A percentile compares a stretch with the other conserved stretches of the same genome.
Conservation (phyloP, 2,888 invertebrate genomes). For the Disparrhopalites patrizii region DNA sequence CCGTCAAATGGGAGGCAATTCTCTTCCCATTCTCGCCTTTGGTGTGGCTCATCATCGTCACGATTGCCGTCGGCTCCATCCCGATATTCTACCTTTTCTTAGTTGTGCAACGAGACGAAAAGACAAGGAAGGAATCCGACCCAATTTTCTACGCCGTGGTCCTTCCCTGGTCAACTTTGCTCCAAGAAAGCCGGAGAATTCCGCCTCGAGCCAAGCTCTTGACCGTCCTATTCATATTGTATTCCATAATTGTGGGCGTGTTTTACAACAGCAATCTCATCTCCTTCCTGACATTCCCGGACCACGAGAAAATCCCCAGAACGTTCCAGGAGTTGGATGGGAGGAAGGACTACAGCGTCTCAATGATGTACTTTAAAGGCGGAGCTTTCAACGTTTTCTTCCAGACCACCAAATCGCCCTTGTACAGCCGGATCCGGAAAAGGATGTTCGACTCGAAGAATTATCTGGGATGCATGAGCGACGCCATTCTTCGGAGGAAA, state of each 20-base stretch:
- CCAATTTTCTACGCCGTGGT: background rate
- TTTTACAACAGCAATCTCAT: background rate
- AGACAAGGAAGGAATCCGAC: too few relatives aligned
- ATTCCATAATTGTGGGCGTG: background rate
- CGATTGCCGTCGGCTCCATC: background rate
- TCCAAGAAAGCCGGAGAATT: background rate
- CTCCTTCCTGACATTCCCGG: background rate
- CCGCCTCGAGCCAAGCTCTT: background rate
- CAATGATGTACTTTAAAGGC: background rate
- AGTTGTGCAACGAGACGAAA: too few relatives aligned
- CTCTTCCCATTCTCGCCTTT: background rate
- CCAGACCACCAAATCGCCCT: background rate
- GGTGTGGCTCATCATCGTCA: background rate
- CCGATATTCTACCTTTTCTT: too few relatives aligned
- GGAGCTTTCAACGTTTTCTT: background rate
- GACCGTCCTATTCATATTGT: background rate
- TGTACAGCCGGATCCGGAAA: background rate
- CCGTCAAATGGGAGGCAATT: constrained; percentile 2
- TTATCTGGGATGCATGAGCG: background rate
- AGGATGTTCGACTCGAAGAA: background rate
- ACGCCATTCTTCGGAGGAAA: background rate
- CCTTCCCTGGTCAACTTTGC: background rate
- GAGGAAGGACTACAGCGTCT: background rate
- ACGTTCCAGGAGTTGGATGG: background rate
- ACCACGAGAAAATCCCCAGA: background rate